phyloP scores from a whole-genome alignment of 2,113 vertebrate genomes.

The Vidua chalybeata region DNA sequence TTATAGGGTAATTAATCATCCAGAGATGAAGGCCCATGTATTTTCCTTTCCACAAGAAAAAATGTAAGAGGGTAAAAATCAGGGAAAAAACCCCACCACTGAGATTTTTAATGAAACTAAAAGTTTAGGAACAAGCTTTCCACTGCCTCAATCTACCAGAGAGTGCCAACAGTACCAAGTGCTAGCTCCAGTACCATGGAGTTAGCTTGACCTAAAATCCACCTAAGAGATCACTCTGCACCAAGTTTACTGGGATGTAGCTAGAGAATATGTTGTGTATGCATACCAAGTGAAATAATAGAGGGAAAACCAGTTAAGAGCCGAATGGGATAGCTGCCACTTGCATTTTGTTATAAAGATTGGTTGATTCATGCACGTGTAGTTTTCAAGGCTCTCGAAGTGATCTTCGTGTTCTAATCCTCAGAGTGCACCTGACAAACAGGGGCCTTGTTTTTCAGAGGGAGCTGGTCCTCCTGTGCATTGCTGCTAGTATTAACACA shows the following conservation, averaged over 20 bases:
- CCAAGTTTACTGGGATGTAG: not conserved
- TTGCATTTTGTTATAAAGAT: not conserved
- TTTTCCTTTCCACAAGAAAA: not conserved
- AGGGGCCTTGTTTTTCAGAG: not conserved
- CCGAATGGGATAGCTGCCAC: rapidly evolving
- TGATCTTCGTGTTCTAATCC: not conserved
- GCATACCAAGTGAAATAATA: not conserved
- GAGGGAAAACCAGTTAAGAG: not conserved
- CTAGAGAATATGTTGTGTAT: not conserved
- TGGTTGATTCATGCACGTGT: rapidly evolving
- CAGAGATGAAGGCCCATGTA: not conserved
- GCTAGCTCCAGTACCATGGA: not conserved
- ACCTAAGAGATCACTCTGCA: not conserved
- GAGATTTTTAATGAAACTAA: not conserved
- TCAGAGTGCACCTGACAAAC: not conserved
- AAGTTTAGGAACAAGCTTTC: not conserved
- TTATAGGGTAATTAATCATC: not conserved
- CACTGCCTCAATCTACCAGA: not conserved
- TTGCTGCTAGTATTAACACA: not conserved
- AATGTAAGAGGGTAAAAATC: not conserved
- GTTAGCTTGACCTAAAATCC: not conserved
- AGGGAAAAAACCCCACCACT: rapidly evolving
- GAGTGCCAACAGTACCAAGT: not conserved
- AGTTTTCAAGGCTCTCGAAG: not conserved
- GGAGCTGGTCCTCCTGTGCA: not conserved